phyloP scores from a whole-genome alignment of 2,888 invertebrate genomes.

The Galerucella nymphaeae region DNA sequence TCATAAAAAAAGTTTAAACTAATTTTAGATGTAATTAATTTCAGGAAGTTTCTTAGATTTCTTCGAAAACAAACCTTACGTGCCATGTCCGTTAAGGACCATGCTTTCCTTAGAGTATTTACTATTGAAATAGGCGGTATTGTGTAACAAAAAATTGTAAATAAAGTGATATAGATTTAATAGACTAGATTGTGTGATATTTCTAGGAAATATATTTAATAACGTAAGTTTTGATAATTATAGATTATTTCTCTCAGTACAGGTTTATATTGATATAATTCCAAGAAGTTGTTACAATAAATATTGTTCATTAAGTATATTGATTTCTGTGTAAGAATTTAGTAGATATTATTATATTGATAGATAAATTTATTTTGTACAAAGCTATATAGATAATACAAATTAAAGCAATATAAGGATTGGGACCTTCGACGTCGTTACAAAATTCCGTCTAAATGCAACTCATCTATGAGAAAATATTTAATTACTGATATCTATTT shows the following conservation, averaged over 20 bases:
- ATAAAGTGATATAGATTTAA: slow-evolving; percentile 9
- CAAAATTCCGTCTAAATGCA: not conserved
- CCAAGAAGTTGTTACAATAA: no score
- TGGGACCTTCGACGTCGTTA: not conserved
- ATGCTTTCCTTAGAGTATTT: slow-evolving; percentile 4
- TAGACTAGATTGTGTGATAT: not conserved
- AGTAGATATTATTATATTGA: no score
- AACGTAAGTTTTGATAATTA: not conserved
- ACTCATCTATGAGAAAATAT: not conserved
- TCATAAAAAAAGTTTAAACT: not conserved
- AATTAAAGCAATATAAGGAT: not conserved
- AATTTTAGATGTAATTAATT: not conserved
- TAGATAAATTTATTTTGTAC: no score
- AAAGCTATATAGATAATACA: not conserved
- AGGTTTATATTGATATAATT: no score
- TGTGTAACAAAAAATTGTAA: not conserved
- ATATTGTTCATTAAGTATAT: no score
- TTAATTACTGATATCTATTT: not conserved
- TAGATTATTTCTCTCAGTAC: no score
- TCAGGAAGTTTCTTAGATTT: not conserved
- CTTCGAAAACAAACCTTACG: slow-evolving; percentile 11
- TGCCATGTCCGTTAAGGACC: slow-evolving; percentile 19
- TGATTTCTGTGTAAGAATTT: no score
- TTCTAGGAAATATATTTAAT: not conserved
- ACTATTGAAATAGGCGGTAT: not conserved